Percentiles rank a stretch among this genome's conserved stretches.
Conservation (phyloP, 1,140 invertebrate species). For the Nilaparvata lugens region DNA sequence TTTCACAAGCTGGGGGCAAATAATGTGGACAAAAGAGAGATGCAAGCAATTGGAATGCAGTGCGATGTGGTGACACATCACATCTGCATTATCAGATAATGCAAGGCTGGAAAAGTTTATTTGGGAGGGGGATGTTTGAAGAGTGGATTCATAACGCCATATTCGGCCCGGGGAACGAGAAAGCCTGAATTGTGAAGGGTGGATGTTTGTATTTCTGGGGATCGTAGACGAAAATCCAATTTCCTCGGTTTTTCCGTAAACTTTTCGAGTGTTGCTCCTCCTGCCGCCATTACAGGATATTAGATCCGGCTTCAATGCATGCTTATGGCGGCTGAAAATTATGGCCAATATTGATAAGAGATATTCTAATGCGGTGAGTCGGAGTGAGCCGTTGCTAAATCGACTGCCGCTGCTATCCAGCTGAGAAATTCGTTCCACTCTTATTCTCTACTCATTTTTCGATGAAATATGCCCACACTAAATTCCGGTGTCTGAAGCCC, state of each 20-base stretch:
- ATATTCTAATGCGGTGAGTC: not conserved
- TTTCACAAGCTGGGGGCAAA: no score
- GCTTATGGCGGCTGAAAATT: conserved; percentile 5
- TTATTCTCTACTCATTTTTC: no score
- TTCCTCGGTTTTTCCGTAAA: not conserved
- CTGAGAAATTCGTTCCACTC: no score
- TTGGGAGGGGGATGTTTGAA: not conserved
- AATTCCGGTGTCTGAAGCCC: no score
- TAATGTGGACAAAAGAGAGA: no score
- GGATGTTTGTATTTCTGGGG: not conserved
- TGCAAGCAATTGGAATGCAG: not conserved
- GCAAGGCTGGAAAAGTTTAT: not conserved
- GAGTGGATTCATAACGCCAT: not conserved
- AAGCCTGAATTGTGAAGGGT: not conserved
- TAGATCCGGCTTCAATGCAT: not conserved
- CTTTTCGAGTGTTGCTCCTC: not conserved
- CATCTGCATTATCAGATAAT: not conserved
- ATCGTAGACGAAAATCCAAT: conserved; percentile 1
- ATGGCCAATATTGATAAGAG: conserved; percentile 2
- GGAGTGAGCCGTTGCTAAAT: no score
- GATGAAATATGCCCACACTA: no score
- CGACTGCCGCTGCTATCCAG: no score
- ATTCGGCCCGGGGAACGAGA: not conserved
- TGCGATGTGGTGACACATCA: not conserved
- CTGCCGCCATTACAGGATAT: not conserved